phyloP scores from a whole-genome alignment of 2,113 vertebrate genomes.

The Cyprinodon variegatus region DNA sequence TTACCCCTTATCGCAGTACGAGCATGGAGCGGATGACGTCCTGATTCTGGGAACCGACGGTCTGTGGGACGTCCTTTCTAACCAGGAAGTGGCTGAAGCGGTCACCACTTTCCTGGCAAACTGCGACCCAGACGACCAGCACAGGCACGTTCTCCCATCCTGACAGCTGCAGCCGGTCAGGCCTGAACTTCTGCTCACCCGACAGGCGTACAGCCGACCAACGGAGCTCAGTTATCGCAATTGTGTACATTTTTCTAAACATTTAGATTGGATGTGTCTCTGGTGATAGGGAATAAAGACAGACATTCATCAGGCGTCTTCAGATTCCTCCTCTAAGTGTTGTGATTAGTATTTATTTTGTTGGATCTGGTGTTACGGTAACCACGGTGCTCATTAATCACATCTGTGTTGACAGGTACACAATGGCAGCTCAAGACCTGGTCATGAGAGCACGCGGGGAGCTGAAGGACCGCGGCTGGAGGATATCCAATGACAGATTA shows the following conservation, averaged over 20 bases:
- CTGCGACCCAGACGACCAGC: conserved; percentile 94
- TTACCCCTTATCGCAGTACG: conserved; percentile 86
- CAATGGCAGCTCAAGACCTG: conserved; percentile 94
- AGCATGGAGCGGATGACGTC: conserved; percentile 91
- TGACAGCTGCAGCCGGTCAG: conserved; percentile 35
- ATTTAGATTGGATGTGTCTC: conserved; percentile 8
- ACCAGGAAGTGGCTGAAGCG: conserved; percentile 94
- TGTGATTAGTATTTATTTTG: background rate
- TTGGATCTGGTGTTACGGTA: background rate
- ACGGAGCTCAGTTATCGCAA: conserved; percentile 23
- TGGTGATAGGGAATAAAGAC: background rate
- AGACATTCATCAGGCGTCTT: background rate
- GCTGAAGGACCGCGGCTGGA: conserved; percentile 95
- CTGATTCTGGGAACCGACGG: conserved; percentile 94
- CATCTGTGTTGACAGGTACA: conserved; percentile 84
- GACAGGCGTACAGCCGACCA: conserved; percentile 30
- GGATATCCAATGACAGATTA: conserved; percentile 92
- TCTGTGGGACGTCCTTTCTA: conserved; percentile 96
- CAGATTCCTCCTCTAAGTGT: background rate
- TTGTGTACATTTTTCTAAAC: conserved; percentile 54
- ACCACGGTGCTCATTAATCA: background rate
- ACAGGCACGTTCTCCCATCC: conserved; percentile 82
- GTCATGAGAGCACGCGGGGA: conserved; percentile 94
- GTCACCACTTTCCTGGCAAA: conserved; percentile 92
- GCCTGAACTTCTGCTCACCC: conserved; percentile 47